Conservation (phyloP, 2,888 invertebrate species). For the Melanostoma scalare region DNA sequence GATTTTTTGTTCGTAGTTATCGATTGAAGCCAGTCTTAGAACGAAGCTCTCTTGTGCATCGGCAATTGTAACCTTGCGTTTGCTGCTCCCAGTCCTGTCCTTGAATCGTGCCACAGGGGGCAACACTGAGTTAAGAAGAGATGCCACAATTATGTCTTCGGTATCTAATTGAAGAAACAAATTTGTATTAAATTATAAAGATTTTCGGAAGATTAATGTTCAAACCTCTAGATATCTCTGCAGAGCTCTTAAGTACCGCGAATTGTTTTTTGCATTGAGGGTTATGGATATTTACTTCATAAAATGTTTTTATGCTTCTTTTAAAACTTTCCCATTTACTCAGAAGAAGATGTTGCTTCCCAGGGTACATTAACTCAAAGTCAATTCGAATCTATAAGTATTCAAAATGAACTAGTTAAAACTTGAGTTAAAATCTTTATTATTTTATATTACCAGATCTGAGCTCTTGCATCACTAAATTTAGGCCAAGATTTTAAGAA, state of each 20-base stretch:
- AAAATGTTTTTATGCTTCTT: background rate
- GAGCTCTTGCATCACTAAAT: conserved; percentile 4
- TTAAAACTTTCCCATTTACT: conserved; percentile 8
- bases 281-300: conserved; percentile 4
- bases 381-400: conserved; percentile 6
- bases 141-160: background rate
- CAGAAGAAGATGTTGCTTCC: conserved; percentile 4
- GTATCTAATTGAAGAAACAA: conserved; percentile 5
- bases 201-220: background rate
- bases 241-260: background rate
- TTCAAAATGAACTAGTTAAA: background rate
- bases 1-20: conserved; percentile 63
- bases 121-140: background rate
- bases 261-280: background rate
- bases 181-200: too few relatives aligned
- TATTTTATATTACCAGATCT: conserved; percentile 19
- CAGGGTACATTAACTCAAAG: conserved; percentile 15
- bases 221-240: background rate
- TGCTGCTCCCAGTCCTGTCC: background rate
- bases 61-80: conserved; percentile 60
- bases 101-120: conserved; percentile 14
- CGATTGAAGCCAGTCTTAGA: conserved; percentile 54
- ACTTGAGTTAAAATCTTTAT: background rate
- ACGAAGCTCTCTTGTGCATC: conserved; percentile 71
- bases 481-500: conserved; percentile 24